Conservation (phyloP, 1,140 invertebrate genomes). For the Drosophila ogumai region DNA sequence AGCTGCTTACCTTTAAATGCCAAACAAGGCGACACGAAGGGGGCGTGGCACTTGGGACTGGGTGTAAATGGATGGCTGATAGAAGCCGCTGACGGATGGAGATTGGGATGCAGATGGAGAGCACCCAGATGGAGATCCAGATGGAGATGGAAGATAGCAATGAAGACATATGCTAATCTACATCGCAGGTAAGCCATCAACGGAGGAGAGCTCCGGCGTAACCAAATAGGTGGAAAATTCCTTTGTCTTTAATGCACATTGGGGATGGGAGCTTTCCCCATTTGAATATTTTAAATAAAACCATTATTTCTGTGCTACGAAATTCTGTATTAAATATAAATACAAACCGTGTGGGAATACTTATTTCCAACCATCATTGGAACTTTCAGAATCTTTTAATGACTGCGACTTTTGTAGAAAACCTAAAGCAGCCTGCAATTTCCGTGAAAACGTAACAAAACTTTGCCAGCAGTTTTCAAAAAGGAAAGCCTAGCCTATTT, state of each 20-base stretch:
- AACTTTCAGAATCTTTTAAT: conserved; percentile 11
- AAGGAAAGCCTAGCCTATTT: conserved; percentile 8
- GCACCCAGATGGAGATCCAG: conserved; percentile 3
- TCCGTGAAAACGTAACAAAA: conserved; percentile 4
- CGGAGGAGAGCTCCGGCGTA: conserved; percentile 25
- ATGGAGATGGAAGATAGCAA: conserved; percentile 26
- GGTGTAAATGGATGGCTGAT: conserved; percentile 43
- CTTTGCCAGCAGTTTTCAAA: conserved; percentile 18
- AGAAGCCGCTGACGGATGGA: conserved; percentile 42
- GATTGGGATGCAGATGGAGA: conserved; percentile 12
- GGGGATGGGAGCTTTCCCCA: conserved; percentile 11
- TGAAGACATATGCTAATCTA: conserved; percentile 52
- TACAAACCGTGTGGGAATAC: too few species aligned
- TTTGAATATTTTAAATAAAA: background rate
- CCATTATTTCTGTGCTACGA: too few species aligned
- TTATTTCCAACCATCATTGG: background rate
- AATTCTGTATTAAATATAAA: too few species aligned
- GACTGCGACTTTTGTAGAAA: conserved; percentile 3
- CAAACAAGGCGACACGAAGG: conserved; percentile 44
- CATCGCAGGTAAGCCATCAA: conserved; percentile 24
- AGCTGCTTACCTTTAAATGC: conserved; percentile 56
- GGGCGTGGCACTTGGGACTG: conserved; percentile 28
- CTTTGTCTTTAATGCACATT: conserved; percentile 36
- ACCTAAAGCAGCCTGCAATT: background rate
- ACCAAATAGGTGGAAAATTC: conserved; percentile 33